Evolutionary conservation across 2,888 invertebrate genomes (phyloP).

Genomic region (Synanthedon tipuliformis): DNA sequence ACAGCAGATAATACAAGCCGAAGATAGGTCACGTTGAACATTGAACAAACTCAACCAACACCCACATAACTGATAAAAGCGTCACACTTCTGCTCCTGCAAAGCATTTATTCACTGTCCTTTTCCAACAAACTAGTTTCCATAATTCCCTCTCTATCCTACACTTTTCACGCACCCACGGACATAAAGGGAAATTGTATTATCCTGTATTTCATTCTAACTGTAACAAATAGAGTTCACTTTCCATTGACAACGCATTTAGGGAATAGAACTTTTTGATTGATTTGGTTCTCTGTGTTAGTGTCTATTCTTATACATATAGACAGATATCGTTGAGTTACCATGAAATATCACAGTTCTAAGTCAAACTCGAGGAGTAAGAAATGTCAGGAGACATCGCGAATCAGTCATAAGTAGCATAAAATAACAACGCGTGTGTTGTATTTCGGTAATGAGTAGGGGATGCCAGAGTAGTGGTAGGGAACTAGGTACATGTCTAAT

Average conservation of each 20-base stretch:
- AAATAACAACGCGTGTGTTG: too few relatives aligned
- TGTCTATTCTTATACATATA: background rate
- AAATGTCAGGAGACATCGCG: too few relatives aligned
- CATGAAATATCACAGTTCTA: background rate
- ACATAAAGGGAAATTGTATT: conserved; percentile 10
- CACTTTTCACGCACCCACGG: conserved; percentile 27
- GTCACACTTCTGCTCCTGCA: conserved; percentile 14
- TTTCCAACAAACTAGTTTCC: conserved; percentile 7
- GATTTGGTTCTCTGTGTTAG: background rate
- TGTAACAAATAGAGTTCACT: background rate
- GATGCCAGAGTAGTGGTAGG: too few relatives aligned
- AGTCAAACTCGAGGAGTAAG: too few relatives aligned
- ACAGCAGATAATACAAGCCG: conserved; percentile 14
- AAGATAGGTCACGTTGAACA: conserved; percentile 20
- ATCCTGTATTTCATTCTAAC: background rate
- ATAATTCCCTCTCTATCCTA: conserved; percentile 1
- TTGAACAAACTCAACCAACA: conserved; percentile 8
- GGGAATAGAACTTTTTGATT: background rate
- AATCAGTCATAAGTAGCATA: too few relatives aligned
- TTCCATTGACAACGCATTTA: background rate
- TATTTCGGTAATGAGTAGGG: too few relatives aligned
- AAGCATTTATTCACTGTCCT: conserved; percentile 7
- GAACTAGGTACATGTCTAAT: too few relatives aligned
- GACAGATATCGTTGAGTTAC: background rate
- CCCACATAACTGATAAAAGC: conserved; percentile 9